phyloP scores from a whole-genome alignment of 2,888 invertebrate species.

The Pemphredon lugubris region DNA sequence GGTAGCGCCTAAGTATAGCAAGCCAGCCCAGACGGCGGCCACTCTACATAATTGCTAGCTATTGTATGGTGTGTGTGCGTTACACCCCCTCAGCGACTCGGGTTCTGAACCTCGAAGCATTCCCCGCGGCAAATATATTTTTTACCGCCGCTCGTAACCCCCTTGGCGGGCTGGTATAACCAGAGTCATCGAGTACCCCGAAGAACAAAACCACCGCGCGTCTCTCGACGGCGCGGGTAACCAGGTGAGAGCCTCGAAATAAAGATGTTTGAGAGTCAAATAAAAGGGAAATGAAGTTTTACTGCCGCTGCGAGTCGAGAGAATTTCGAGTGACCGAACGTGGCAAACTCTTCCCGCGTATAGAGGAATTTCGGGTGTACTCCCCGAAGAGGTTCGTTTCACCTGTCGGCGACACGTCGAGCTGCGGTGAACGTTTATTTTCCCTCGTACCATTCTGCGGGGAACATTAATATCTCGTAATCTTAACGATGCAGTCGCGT shows the following conservation, averaged over 20 bases:
- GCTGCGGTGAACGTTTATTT: no score
- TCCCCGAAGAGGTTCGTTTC: no score
- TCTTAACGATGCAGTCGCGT: no score
- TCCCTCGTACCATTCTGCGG: no score
- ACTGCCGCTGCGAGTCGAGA: neutral
- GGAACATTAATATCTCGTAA: no score
- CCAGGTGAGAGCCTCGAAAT: neutral
- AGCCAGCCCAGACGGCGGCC: slow-evolving; percentile 65
- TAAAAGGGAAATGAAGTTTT: neutral
- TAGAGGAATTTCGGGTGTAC: neutral
- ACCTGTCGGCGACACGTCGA: no score
- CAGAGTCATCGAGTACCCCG: neutral
- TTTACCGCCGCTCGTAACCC: slow-evolving; percentile 30
- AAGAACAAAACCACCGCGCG: neutral
- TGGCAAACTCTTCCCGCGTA: neutral
- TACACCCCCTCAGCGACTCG: slow-evolving; percentile 16
- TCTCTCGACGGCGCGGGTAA: neutral
- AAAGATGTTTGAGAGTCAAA: neutral
- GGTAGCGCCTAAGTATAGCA: slow-evolving; percentile 31
- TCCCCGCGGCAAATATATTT: slow-evolving; percentile 33
- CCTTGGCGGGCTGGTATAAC: neutral
- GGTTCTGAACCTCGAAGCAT: slow-evolving; percentile 16
- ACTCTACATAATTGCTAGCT: slow-evolving; percentile 74
- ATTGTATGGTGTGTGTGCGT: slow-evolving; percentile 53
- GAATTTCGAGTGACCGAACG: neutral